phyloP scores from a whole-genome alignment of 35 echinoderm and acorn worm species.

The Acanthaster planci region DNA sequence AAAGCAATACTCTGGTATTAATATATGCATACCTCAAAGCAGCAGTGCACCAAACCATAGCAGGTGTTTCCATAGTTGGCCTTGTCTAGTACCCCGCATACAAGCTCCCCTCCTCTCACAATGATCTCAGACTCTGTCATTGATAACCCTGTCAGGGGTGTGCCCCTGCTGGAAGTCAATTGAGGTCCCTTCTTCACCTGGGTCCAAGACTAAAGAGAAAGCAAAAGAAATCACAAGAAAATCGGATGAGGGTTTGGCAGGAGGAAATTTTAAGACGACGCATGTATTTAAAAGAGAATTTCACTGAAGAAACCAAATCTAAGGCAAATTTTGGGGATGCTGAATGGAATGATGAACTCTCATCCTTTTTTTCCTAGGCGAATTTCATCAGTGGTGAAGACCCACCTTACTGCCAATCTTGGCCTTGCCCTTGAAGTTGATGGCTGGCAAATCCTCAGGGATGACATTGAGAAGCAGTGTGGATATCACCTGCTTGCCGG shows the following conservation, averaged over 20 bases:
- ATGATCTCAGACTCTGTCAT: conserved; percentile 94
- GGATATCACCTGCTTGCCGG: conserved; percentile 95
- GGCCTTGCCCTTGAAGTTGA: conserved; percentile 86
- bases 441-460: conserved; percentile 59
- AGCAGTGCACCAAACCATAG: conserved; percentile 91
- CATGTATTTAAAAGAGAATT: too few relatives aligned
- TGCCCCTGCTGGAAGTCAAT: conserved; percentile 36
- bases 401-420: conserved; percentile 86
- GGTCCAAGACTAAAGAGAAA: conserved; percentile 64
- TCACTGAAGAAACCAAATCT: too few relatives aligned
- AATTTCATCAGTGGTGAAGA: too few relatives aligned
- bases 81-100: conserved; percentile 91
- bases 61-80: conserved; percentile 94
- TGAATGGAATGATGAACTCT: too few relatives aligned
- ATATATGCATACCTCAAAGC: conserved; percentile 86
- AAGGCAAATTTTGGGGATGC: too few relatives aligned
- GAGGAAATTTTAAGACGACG: background rate
- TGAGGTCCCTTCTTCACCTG: conserved; percentile 38
- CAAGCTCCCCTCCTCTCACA: conserved; percentile 71
- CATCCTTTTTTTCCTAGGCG: too few relatives aligned
- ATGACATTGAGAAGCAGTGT: conserved; percentile 88
- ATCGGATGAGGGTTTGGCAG: background rate
- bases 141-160: conserved; percentile 41
- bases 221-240: background rate
- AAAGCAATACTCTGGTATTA: background rate